Evolutionary conservation across 2,113 vertebrate species (phyloP), one percentile per base, ranked within the genome.

Genomic region (Menidia beryllina): DNA sequence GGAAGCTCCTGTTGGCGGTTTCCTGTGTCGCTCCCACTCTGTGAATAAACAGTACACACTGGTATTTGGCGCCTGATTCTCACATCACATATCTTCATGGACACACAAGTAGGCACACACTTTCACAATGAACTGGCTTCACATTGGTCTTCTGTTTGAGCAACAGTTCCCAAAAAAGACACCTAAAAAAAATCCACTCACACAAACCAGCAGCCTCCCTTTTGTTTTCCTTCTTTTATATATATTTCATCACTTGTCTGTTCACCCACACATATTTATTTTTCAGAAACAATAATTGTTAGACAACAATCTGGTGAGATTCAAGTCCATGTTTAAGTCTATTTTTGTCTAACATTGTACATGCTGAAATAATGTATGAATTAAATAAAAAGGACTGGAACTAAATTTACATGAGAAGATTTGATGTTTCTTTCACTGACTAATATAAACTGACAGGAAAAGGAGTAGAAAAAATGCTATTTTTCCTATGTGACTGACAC

Each of bases 1-100:
- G 87, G 88, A 92, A 90, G 83, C 85, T 88, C 70, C 84, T 26
- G 39, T 76, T 85, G 79, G 83, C 83, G 23, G 75, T 81, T 94
- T 93, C 91, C 93, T 91, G 90, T 79, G 81, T 68, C 70, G 41
- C 83, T 78, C 88, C 85, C 77, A 68, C 54, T 68, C 70, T 61
- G 48, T 63, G 87, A 87, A 89, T 82, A 92, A 88, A 86, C 88
- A 80, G 7, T 71, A 30, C 73, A n/a, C 56, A 52, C 49, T 14
- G 54, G 41, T 48, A 64, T 78, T 83, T 58, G 65, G 61, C 30
- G 8, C 6, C 3, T 0, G 36, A 13, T 63, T 63, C 38, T 19
- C 10, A 11, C 71, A 56, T 61, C 27, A 17, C 41, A 45, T 45
- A 17, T 39, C 47, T 26, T 38, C 24, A 52, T 7, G 15, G 58